Percentiles rank a stretch among this genome's conserved stretches.
phyloP scores from a whole-genome alignment of 2,797 vertebrate species.

The Sebastes variabilis region DNA sequence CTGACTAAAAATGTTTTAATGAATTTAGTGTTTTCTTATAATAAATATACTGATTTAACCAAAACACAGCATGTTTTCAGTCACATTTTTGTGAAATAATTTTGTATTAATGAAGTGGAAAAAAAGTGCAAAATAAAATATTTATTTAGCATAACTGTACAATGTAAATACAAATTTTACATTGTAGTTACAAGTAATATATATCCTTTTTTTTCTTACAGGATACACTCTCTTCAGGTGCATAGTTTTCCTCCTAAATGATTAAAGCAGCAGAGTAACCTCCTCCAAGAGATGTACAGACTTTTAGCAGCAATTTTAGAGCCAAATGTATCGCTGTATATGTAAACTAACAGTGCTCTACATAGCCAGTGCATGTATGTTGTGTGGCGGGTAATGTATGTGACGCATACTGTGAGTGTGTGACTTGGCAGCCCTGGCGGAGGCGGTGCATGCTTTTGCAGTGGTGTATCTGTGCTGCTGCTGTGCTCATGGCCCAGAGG shows the following conservation, averaged over 20 bases:
- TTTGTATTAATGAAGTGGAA: background rate
- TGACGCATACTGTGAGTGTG: conserved; percentile 13
- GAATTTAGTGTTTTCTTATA: background rate
- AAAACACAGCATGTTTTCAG: background rate
- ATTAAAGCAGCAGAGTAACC: conserved; percentile 3
- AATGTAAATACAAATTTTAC: background rate
- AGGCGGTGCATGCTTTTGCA: conserved; percentile 57
- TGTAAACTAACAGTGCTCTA: background rate
- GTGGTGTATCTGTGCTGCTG: conserved; percentile 50
- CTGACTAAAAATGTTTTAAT: background rate
- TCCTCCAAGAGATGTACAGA: background rate
- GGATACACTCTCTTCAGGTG: background rate
- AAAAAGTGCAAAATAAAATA: background rate
- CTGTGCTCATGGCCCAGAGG: conserved; percentile 81
- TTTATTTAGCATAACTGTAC: background rate
- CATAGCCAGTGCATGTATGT: background rate
- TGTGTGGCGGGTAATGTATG: conserved; percentile 10
- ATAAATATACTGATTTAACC: background rate
- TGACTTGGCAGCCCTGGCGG: conserved; percentile 23
- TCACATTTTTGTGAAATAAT: background rate
- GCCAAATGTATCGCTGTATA: background rate
- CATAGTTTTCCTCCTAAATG: background rate
- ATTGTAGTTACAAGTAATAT: background rate
- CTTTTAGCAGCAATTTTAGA: background rate
- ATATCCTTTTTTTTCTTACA: conserved; percentile 4